Conservation (phyloP, 1,140 invertebrate species). For the Elysia chlorotica region DNA sequence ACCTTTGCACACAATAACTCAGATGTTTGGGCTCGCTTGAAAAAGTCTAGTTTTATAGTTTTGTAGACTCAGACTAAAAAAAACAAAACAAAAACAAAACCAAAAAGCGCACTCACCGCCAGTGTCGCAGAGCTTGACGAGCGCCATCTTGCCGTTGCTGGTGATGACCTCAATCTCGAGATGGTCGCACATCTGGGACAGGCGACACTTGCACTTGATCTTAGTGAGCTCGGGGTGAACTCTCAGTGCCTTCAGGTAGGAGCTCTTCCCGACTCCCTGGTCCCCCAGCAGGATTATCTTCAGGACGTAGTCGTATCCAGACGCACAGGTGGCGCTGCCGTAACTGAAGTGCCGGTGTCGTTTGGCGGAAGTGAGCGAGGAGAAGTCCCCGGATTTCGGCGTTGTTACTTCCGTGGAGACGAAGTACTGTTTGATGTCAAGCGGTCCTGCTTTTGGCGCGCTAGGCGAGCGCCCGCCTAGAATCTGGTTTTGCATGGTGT, state of each 20-base stretch:
- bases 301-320: constrained; percentile 25
- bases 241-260: constrained; percentile 20
- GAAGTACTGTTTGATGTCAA: too few relatives aligned
- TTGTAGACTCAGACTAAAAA: too few relatives aligned
- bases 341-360: constrained; percentile 3
- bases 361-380: too few relatives aligned
- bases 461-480: too few relatives aligned
- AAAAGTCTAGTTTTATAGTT: too few relatives aligned
- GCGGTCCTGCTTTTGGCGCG: too few relatives aligned
- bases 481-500: too few relatives aligned
- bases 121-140: constrained; percentile 34
- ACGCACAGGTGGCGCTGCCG: background rate
- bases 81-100: too few relatives aligned
- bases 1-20: too few relatives aligned
- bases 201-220: background rate
- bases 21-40: too few relatives aligned
- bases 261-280: constrained; percentile 38
- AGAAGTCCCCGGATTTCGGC: too few relatives aligned
- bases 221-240: constrained; percentile 17
- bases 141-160: constrained; percentile 19
- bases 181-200: background rate
- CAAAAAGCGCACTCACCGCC: constrained; percentile 34
- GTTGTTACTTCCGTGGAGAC: too few relatives aligned
- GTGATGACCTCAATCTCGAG: constrained; percentile 14
- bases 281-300: constrained; percentile 39